Evolutionary conservation across 2,888 invertebrate genomes (phyloP), one percentile per base, ranked within the genome.

Genomic region (Diploptera punctata): DNA sequence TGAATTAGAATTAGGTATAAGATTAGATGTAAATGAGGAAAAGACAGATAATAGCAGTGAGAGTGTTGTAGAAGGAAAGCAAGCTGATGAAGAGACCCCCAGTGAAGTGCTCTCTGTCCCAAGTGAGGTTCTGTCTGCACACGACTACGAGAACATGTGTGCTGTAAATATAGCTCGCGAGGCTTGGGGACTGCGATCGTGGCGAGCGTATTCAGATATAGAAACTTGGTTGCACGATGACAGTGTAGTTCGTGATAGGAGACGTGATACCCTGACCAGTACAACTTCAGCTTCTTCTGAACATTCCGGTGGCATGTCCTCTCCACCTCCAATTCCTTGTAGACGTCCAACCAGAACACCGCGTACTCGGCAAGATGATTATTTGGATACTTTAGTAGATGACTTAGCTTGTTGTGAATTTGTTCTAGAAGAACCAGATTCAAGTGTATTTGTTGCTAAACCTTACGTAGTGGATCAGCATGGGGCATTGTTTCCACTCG

Each of bases 61-160:
- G 21, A 29, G 18, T 44, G 43, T 43, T 1, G 38, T 43, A n/a
- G 24, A n/a, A 10, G n/a, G 3, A 16, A 62, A 62, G 19, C 62
- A 33, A 3, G 16, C 38, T n/a, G 68, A 52, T 21, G 75, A 75
- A 31, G 75, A 70, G 33, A 38, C 73, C 5, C 73, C 73, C 5
- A 75, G 75, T 54, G 75, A 75, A 67, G 70, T 75, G 26, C 73
- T 75, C 9, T 75, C 75, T 13, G 71, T 72, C 29, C 71, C 76
- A 4, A 77, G 88, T 49, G 88, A 88, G 79, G 83, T 87, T 21
- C 81, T 88, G 67, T 88, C 89, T 4, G 87, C 89, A 62, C 89
- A 89, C 77, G 89, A 90, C 78, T 90, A 90, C 78, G 89, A 89
- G 80, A 90, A 89, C 78, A 86, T 89, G 75, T 89, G 89, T 79